Evolutionary conservation across 2,113 vertebrate genomes (phyloP), one percentile per base, ranked within the genome.

Genomic region (Cottus gobio): DNA sequence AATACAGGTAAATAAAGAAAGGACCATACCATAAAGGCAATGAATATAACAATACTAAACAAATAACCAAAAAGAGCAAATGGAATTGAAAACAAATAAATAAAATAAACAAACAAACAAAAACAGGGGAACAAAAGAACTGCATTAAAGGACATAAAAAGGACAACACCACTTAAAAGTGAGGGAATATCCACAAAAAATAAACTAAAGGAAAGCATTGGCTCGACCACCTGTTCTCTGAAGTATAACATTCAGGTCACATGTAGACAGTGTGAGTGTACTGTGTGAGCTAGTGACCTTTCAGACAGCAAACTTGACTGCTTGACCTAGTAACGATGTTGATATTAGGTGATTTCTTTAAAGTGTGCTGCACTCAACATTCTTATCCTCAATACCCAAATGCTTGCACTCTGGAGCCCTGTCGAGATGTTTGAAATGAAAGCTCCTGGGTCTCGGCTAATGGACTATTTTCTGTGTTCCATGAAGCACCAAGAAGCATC

Each of bases 341-440:
- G 67, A 60, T 62, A 56, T 79, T 28, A 50, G 10, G 46, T 39
- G 30, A 58, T 72, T 82, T 76, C 50, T 30, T 26, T 52, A 76
- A 20, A 79, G 72, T 10, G 15, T 6, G 8, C 31, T 54, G 52
- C 54, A 71, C 57, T 84, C 66, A 50, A 58, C 63, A 63, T 64
- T 78, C 42, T 64, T 50, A 54, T 58, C 65, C 34, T 82, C 24
- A 28, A n/a, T 58, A 60, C 28, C 58, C 18, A 75, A 36, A 75
- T 57, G 56, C 42, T 83, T 66, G 20, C 68, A 77, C 61, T 82
- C 36, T 57, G 72, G 58, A 30, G 72, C 34, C 50, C 24, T 68
- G 72, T 76, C 46, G 63, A 86, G 69, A 80, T 74, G 67, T 64
- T 26, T 73, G 44, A 61, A 80, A 64, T 54, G 61, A 86, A 82